Conservation (phyloP, 2,113 vertebrate species). For the Hippocampus barbouri region DNA sequence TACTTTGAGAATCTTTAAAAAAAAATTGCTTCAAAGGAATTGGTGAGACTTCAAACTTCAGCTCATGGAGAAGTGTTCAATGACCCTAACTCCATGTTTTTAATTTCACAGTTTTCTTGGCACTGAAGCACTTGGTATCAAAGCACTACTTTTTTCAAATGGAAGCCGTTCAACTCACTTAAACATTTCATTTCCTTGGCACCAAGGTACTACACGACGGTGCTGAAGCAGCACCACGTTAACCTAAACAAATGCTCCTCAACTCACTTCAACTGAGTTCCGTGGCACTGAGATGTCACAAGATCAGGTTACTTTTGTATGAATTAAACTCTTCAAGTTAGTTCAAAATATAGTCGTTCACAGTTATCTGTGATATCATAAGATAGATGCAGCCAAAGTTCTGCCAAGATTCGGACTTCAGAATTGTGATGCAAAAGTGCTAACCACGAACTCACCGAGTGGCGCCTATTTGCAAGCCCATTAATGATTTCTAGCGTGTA, state of each 20-base stretch:
- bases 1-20: not conserved
- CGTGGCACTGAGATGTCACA: not conserved
- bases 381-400: no score
- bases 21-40: not conserved
- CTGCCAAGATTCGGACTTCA: no score
- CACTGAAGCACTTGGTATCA: not conserved
- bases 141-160: not conserved
- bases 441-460: no score
- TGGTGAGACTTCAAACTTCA: not conserved
- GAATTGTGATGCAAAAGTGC: no score
- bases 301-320: not conserved
- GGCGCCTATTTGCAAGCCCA: not conserved
- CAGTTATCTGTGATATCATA: no score
- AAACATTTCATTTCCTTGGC: not conserved
- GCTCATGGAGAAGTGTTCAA: not conserved
- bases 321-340: no score
- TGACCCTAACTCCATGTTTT: not conserved
- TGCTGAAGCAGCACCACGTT: not conserved
- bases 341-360: no score
- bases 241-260: not conserved
- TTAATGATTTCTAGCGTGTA: not conserved
- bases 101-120: not conserved
- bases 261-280: not conserved
- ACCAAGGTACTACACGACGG: not conserved
- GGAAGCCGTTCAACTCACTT: no score